These are phyloP conservation scores for Drosophila pseudotakahashii DNA, from an alignment of 2,888 invertebrate genomes.

Conservation along the genomic window DNA sequence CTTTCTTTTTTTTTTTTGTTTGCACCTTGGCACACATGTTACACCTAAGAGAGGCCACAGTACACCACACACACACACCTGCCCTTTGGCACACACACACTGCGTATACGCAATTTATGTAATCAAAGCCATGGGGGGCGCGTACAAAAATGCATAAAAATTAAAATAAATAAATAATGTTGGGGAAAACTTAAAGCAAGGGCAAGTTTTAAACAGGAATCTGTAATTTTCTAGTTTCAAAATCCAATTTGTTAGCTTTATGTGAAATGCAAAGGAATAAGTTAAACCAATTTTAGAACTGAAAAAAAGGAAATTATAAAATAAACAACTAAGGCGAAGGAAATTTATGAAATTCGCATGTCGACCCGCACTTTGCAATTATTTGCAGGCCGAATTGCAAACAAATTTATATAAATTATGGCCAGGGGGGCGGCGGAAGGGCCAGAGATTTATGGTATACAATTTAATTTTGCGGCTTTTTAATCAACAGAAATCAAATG, in stretches of 20 bases:
- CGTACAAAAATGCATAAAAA: conserved; percentile 21
- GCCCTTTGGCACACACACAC: conserved; percentile 19
- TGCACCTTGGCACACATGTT: conserved; percentile 71
- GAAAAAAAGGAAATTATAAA: neutral
- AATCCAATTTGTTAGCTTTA: neutral
- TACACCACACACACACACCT: neutral
- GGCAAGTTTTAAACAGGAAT: neutral
- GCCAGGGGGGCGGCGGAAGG: neutral
- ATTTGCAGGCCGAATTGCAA: conserved; percentile 40
- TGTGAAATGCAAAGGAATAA: neutral
- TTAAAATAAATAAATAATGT: conserved; percentile 36
- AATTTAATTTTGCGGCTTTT: conserved; percentile 65
- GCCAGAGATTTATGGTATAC: conserved; percentile 28
- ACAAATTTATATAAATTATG: conserved; percentile 44
- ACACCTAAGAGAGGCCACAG: conserved; percentile 20
- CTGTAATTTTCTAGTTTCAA: neutral
- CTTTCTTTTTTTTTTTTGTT: conserved; percentile 48
- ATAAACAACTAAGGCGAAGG: conserved; percentile 7
- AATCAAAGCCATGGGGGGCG: conserved; percentile 22
- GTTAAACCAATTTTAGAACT: neutral
- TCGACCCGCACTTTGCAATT: conserved; percentile 33
- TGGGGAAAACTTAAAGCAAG: neutral
- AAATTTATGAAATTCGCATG: conserved; percentile 10
- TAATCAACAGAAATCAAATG: conserved; percentile 62
- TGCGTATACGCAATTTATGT: conserved; percentile 40